Evolutionary conservation across 2,113 vertebrate genomes (phyloP).

Genomic region (Alexandromys fortis): DNA sequence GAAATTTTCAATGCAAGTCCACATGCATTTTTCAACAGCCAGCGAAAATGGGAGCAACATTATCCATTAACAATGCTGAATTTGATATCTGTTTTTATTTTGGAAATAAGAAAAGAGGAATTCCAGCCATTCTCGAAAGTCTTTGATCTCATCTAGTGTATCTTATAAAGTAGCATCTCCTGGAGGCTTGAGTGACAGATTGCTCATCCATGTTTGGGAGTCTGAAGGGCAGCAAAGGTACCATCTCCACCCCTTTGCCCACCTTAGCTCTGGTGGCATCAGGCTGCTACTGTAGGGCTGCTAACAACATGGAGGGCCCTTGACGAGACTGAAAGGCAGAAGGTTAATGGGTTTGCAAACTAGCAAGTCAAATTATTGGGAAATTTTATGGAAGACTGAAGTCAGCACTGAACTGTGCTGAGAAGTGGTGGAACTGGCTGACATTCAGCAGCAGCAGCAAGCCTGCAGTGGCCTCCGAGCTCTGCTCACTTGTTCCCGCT

Average conservation of each 20-base stretch:
- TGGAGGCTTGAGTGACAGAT: not conserved
- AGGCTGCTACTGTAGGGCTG: not conserved
- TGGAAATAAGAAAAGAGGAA: not conserved
- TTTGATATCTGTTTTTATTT: conserved; percentile 39
- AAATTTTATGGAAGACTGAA: not conserved
- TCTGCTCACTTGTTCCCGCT: not conserved
- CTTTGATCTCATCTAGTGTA: not conserved
- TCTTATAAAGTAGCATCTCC: not conserved
- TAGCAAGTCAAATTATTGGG: not conserved
- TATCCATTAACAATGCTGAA: not conserved
- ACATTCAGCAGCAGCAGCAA: not conserved
- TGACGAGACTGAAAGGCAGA: not conserved
- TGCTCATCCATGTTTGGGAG: not conserved
- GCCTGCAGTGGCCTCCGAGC: not conserved
- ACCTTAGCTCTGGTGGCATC: not conserved
- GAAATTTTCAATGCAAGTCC: conserved; percentile 14
- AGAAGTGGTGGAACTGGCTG: not conserved
- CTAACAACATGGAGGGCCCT: not conserved
- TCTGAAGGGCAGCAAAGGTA: conserved; percentile 24
- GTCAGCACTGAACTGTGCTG: not conserved
- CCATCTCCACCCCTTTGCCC: not conserved
- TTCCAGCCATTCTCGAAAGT: not conserved
- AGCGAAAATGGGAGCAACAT: not conserved
- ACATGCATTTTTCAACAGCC: conserved; percentile 13
- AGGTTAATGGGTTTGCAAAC: not conserved